Evolutionary conservation across 1,140 invertebrate species (phyloP).

Genomic region (Zaprionus capensis): DNA sequence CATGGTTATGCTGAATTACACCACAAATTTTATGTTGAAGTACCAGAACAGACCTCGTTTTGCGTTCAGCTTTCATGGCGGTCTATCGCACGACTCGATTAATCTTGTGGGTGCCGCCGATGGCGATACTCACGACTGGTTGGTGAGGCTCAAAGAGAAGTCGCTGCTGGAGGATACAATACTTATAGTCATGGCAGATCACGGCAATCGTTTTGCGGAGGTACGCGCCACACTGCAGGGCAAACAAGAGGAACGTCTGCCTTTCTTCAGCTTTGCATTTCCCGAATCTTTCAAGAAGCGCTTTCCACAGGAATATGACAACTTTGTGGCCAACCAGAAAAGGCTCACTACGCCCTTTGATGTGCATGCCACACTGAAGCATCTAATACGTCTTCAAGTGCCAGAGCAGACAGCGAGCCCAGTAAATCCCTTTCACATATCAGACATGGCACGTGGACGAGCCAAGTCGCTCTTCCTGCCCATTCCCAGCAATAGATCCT

Average conservation of each 20-base stretch:
- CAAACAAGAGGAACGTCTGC: conserved; percentile 94
- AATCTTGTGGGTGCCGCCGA: conserved; percentile 92
- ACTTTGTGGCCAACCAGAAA: conserved; percentile 88
- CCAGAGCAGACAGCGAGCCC: conserved; percentile 4
- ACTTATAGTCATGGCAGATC: conserved; percentile 94
- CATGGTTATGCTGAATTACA: conserved; percentile 87
- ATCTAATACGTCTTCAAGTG: conserved; percentile 85
- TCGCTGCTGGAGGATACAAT: conserved; percentile 91
- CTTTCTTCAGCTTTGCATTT: conserved; percentile 92
- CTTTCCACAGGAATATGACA: conserved; percentile 87
- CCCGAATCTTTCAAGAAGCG: conserved; percentile 88
- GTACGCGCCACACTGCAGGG: conserved; percentile 94
- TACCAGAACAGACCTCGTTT: conserved; percentile 89
- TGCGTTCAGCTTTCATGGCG: conserved; percentile 93
- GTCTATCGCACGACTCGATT: conserved; percentile 94
- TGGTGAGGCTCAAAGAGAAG: conserved; percentile 86
- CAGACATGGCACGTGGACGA: conserved; percentile 55
- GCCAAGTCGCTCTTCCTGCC: conserved; percentile 82
- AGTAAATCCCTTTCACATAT: conserved; percentile 39
- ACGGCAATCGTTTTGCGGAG: conserved; percentile 93
- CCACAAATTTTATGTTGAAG: conserved; percentile 87
- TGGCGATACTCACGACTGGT: conserved; percentile 88
- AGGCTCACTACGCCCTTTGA: conserved; percentile 93
- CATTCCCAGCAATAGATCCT: conserved; percentile 90
- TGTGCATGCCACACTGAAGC: conserved; percentile 89